Base-by-base conservation (phyloP, 2,888 invertebrate species). In the Tholera decimalis region DNA sequence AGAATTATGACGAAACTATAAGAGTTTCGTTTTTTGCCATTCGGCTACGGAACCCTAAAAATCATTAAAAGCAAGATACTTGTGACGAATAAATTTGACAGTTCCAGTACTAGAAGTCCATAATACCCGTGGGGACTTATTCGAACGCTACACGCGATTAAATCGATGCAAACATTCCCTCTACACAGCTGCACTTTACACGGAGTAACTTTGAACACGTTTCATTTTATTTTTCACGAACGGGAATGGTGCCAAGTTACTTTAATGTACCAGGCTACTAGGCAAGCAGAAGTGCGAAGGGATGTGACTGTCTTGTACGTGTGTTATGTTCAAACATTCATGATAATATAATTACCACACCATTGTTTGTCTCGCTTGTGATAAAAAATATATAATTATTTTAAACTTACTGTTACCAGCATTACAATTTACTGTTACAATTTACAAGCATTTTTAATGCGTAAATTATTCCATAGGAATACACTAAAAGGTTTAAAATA, bases 211-310 rank as follows among this genome's bases (percentile, higher is more conserved):
- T 62, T 47, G 46, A 35, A 71, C 46, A 51, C 18, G 18, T 51
- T 46, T 39, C 13, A 37, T 30, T 62, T 51, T 60, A 30, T 41
- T 54, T 53, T 30, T n/a, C 13, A 6, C 4, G 11, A 33, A 30
- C 15, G 63, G 63, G 53, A 72, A 53, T 39, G 30, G 47, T 49
- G 68, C 64, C 72, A 68, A 54, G 39, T 41, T 35, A 33, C 22
- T 61, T 24, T 15, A 39, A 61, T 24, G n/a, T 61, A 47, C 47
- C 20, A 54, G 63, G 47, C 53, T 53, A 41, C 47, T 22, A 63
- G 53, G 53, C 37, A 4, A 22, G 30, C 35, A 69, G 20, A 63
- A 44, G 53, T 37, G 53, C 30, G 6, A 37, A 49, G 41, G 9
- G 11, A 22, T 49, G 41, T 9, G 37, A 28, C 13, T 37, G 1